Conservation (phyloP, 2,797 vertebrate genomes). For the Malacoraja senta region DNA sequence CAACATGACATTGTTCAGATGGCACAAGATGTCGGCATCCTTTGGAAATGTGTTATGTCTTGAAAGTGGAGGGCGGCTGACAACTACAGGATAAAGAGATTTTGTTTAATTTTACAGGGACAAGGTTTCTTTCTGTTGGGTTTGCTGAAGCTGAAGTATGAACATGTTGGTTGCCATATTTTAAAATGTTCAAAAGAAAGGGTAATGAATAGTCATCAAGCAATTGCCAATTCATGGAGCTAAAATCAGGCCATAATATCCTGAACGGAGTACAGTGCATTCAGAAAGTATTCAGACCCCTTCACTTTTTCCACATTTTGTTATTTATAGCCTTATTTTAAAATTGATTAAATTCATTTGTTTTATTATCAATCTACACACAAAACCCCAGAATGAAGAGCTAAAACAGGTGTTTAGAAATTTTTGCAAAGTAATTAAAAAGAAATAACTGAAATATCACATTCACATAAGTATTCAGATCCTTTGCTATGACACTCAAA, state of each 20-base stretch:
- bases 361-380: too few species aligned
- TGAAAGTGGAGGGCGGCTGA: not conserved
- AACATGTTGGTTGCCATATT: not conserved
- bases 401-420: too few species aligned
- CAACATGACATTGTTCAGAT: not conserved
- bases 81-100: not conserved
- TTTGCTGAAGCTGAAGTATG: not conserved
- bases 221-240: not conserved
- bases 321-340: too few species aligned
- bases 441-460: too few species aligned
- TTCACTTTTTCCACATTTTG: too few species aligned
- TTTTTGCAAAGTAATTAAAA: too few species aligned
- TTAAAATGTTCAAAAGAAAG: not conserved
- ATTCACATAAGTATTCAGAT: too few species aligned
- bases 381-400: too few species aligned
- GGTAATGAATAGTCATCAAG: not conserved
- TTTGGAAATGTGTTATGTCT: constrained; percentile 9
- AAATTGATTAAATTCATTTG: too few species aligned
- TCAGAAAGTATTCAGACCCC: too few species aligned
- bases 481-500: too few species aligned
- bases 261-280: not conserved
- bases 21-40: not conserved
- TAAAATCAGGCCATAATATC: not conserved
- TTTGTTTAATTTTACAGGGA: not conserved
- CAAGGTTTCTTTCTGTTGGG: not conserved